These are phyloP conservation scores for Thera obeliscata DNA, from an alignment of 2,888 invertebrate species.

Conservation along the genomic window DNA sequence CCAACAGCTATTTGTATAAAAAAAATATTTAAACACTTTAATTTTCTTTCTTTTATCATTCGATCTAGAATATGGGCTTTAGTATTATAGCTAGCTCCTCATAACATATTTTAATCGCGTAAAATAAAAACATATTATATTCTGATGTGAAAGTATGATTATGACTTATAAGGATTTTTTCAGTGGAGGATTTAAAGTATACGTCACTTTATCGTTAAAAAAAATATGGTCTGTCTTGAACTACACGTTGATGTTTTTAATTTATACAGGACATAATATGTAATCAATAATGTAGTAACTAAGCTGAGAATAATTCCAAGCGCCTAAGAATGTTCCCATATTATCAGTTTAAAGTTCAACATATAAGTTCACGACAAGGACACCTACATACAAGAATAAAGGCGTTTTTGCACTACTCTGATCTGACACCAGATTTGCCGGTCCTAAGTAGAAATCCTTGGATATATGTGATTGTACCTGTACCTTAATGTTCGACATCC, in stretches of 20 bases:
- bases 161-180: too few species aligned
- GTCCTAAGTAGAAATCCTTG: background rate
- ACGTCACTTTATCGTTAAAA: too few species aligned
- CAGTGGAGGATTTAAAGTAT: too few species aligned
- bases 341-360: conserved; percentile 34
- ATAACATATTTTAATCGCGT: too few species aligned
- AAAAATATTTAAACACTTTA: too few species aligned
- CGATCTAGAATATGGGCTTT: too few species aligned
- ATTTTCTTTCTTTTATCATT: too few species aligned
- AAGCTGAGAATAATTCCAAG: conserved; percentile 24
- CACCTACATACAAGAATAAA: conserved; percentile 18
- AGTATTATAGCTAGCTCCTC: too few species aligned
- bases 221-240: background rate
- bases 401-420: background rate
- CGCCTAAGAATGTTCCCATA: conserved; percentile 17
- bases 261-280: conserved; percentile 9
- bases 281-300: conserved; percentile 1
- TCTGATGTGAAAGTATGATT: too few species aligned
- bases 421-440: background rate
- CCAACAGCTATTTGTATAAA: too few species aligned
- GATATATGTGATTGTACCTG: background rate
- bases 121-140: too few species aligned
- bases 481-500: background rate
- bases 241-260: too few species aligned
- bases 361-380: conserved; percentile 44